A percentile compares a stretch with the other conserved stretches of the same genome.
phyloP scores from a whole-genome alignment of 2,888 invertebrate species.

The Crematogaster levior region DNA sequence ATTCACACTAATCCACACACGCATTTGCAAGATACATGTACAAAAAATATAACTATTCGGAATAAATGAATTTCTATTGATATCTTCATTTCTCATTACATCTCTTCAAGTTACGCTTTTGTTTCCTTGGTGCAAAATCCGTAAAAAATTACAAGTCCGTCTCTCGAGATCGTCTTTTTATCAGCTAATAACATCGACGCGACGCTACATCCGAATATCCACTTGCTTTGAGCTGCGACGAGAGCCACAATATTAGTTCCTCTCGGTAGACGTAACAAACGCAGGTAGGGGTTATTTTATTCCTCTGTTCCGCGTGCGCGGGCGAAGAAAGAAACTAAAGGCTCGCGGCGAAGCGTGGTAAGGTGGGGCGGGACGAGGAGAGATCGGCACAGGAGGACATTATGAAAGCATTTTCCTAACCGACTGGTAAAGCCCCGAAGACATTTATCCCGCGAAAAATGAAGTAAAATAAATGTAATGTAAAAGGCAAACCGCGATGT shows the following conservation, averaged over 20 bases:
- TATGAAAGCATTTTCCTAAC: conserved; percentile 78
- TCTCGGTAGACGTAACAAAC: conserved; percentile 68
- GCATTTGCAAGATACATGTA: background rate
- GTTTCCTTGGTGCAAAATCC: background rate
- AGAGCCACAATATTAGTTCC: conserved; percentile 68
- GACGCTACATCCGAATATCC: conserved; percentile 45
- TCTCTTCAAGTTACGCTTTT: background rate
- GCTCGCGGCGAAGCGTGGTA: conserved; percentile 23
- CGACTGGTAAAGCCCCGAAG: conserved; percentile 76
- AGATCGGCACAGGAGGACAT: conserved; percentile 64
- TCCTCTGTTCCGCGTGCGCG: conserved; percentile 51
- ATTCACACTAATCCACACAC: background rate
- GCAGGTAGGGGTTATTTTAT: conserved; percentile 63
- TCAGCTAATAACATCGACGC: conserved; percentile 52
- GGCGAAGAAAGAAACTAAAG: conserved; percentile 45
- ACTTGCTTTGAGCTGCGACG: conserved; percentile 49
- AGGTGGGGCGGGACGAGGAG: background rate
- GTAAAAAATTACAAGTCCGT: conserved; percentile 23
- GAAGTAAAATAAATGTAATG: conserved; percentile 78
- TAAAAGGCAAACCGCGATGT: conserved; percentile 72
- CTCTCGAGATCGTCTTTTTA: conserved; percentile 36
- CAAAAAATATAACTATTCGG: background rate
- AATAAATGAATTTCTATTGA: background rate
- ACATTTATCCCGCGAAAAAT: conserved; percentile 77
- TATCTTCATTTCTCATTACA: background rate